Evolutionary conservation across 1,140 invertebrate species (phyloP).

Genomic region (Lasaia peninsularis): DNA sequence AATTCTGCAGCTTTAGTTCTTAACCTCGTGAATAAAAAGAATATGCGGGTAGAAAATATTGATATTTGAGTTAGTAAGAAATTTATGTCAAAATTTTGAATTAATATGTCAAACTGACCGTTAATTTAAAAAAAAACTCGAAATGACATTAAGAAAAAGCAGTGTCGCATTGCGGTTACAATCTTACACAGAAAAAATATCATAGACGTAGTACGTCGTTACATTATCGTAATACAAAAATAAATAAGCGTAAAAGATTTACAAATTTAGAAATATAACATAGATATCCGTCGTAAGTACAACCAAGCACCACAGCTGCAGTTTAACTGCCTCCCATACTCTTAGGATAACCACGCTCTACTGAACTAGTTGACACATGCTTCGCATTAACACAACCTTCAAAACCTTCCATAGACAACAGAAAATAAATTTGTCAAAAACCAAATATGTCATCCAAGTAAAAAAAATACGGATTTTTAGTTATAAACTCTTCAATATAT

Average conservation of each 20-base stretch:
- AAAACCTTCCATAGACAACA: neutral
- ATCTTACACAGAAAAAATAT: conserved; percentile 6
- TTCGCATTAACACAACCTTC: conserved; percentile 10
- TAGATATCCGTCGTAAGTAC: conserved; percentile 70
- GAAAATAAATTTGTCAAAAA: neutral
- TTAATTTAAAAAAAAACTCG: too few species aligned
- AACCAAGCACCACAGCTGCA: conserved; percentile 64
- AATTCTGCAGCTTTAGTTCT: too few species aligned
- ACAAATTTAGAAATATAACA: conserved; percentile 46
- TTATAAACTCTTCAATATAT: too few species aligned
- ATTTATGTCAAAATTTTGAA: too few species aligned
- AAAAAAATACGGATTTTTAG: too few species aligned
- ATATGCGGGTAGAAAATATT: too few species aligned
- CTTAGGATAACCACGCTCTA: conserved; percentile 36
- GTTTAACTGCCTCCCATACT: conserved; percentile 58
- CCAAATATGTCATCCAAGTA: too few species aligned
- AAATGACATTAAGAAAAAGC: neutral
- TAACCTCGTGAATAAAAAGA: too few species aligned
- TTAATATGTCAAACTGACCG: too few species aligned
- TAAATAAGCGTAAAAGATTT: conserved; percentile 58
- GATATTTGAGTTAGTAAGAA: too few species aligned
- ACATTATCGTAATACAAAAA: conserved; percentile 44
- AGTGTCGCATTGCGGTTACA: neutral
- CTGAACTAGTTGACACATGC: conserved; percentile 18
- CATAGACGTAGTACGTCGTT: neutral